Conservation (phyloP, 2,797 vertebrate genomes). For the Chaunax sp. region DNA sequence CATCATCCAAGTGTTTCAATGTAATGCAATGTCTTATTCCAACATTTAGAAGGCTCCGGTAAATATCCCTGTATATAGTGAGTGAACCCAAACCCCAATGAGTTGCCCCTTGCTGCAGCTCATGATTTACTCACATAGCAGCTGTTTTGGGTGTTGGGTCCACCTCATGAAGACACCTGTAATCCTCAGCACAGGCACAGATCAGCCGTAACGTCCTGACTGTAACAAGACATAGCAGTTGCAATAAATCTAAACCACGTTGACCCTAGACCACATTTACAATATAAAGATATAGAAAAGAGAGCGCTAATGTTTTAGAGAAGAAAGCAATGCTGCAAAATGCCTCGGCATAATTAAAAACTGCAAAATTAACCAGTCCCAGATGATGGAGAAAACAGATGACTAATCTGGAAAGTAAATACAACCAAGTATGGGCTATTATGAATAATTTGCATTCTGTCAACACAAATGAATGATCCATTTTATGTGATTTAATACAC, state of each 20-base stretch:
- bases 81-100: background rate
- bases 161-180: conserved; percentile 81
- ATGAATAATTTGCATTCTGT: background rate
- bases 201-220: conserved; percentile 90
- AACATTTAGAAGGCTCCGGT: background rate
- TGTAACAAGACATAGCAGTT: conserved; percentile 47
- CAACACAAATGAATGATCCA: too few species aligned
- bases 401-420: background rate
- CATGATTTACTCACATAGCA: conserved; percentile 88
- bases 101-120: background rate
- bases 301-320: background rate
- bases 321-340: background rate
- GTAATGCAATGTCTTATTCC: background rate
- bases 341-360: background rate
- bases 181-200: conserved; percentile 93
- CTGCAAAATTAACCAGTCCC: background rate
- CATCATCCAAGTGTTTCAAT: background rate
- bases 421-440: background rate
- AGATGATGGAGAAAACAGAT: background rate
- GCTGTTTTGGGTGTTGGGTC: conserved; percentile 73
- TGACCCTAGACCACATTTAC: background rate
- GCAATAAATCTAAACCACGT: background rate
- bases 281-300: background rate
- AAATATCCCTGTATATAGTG: background rate
- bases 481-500: too few species aligned